phyloP scores from a whole-genome alignment of 2,797 vertebrate species.

The Eulemur mongoz region DNA sequence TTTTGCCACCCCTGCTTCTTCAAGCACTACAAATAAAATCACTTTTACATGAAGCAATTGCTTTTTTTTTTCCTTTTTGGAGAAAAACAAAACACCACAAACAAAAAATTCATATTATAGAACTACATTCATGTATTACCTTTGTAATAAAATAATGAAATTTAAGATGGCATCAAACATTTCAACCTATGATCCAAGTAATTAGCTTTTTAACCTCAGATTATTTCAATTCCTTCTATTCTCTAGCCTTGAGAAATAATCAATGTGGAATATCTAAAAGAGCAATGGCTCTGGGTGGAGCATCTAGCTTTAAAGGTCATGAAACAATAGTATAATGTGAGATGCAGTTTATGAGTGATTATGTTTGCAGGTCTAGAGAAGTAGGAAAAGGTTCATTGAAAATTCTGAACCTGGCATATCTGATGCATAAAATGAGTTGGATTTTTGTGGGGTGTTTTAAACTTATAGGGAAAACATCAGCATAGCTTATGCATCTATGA shows the following conservation, averaged over 20 bases:
- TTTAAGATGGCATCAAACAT: not conserved
- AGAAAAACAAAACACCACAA: not conserved
- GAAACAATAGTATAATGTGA: not conserved
- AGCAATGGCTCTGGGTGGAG: not conserved
- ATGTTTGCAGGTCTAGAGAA: not conserved
- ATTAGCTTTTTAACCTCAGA: not conserved
- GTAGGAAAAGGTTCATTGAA: not conserved
- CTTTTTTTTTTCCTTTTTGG: not conserved
- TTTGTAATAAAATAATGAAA: slow-evolving; percentile 30
- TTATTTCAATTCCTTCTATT: not conserved
- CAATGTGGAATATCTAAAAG: not conserved
- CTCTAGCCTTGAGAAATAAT: not conserved
- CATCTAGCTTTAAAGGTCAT: slow-evolving; percentile 19
- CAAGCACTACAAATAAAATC: not conserved
- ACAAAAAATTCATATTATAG: not conserved
- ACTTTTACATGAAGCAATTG: not conserved
- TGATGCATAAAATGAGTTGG: not conserved
- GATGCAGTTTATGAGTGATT: not conserved
- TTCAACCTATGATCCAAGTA: slow-evolving; percentile 14
- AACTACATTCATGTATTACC: not conserved
- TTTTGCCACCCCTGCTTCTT: not conserved
- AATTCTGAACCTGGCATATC: not conserved
- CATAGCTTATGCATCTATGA: not conserved
- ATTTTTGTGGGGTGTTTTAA: not conserved
- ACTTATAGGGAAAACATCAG: not conserved